Conservation (phyloP, 37 sponge, comb jelly and placozoan species). For the Ephydatia muelleri region DNA sequence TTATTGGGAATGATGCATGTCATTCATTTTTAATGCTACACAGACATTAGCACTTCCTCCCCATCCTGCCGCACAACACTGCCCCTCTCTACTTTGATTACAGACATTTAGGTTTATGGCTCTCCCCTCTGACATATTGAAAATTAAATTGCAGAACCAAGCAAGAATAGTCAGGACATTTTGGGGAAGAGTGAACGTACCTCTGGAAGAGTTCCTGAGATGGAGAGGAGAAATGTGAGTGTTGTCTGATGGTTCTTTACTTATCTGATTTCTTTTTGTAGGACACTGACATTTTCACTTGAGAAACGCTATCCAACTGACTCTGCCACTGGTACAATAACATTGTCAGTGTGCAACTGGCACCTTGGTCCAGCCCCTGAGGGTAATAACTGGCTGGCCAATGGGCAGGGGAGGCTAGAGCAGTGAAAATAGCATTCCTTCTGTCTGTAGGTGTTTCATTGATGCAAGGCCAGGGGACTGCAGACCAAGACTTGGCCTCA, state of each 20-base stretch:
- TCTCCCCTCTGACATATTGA: conserved; percentile 29
- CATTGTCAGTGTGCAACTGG: conserved; percentile 19
- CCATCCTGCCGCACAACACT: too few relatives aligned
- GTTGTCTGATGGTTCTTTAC: neutral
- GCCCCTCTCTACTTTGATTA: neutral
- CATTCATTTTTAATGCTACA: too few relatives aligned
- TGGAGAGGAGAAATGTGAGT: conserved; percentile 5
- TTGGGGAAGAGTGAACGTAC: conserved; percentile 34
- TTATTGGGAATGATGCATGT: too few relatives aligned
- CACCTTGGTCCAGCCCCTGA: neutral
- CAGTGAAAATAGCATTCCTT: too few relatives aligned
- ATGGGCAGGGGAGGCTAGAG: too few relatives aligned
- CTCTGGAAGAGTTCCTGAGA: conserved; percentile 14
- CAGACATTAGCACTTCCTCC: neutral
- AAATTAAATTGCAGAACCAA: conserved; percentile 52
- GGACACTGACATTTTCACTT: conserved; percentile 32
- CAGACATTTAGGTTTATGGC: conserved; percentile 21
- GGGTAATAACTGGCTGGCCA: too few relatives aligned
- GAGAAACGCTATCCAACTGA: conserved; percentile 57
- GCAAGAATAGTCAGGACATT: conserved; percentile 32
- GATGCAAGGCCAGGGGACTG: too few relatives aligned
- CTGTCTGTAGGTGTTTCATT: too few relatives aligned
- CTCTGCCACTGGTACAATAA: conserved; percentile 37
- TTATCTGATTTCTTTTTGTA: neutral
- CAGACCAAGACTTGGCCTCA: too few relatives aligned